Evolutionary conservation across 2,113 vertebrate genomes (phyloP).

Genomic region (Forbesichthys papilliferus): DNA sequence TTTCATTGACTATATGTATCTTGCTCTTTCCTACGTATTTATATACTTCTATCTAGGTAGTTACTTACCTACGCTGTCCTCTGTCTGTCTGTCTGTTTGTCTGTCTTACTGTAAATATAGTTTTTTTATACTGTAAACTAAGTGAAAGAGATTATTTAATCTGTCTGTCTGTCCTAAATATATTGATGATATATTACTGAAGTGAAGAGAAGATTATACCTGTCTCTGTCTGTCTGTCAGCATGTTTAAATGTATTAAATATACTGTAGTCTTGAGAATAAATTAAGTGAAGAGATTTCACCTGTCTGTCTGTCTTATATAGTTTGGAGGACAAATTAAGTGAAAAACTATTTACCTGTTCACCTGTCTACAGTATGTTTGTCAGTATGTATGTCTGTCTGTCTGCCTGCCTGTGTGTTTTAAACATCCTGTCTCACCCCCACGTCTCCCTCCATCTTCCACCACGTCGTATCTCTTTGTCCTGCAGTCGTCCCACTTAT

Average conservation of each 20-base stretch:
- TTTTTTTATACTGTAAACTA: neutral
- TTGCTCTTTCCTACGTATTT: too few relatives aligned
- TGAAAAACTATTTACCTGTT: neutral
- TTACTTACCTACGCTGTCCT: neutral
- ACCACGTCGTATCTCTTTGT: neutral
- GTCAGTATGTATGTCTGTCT: neutral
- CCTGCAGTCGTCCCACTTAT: neutral
- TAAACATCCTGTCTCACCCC: neutral
- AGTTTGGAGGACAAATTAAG: too few relatives aligned
- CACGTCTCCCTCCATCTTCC: neutral
- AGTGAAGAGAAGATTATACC: too few relatives aligned
- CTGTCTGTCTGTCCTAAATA: neutral
- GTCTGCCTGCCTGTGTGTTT: constrained; percentile 2
- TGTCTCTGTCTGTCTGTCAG: neutral
- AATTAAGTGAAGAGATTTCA: neutral
- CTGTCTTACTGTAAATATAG: neutral
- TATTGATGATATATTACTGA: too few relatives aligned
- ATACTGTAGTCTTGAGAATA: too few relatives aligned
- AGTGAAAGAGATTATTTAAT: too few relatives aligned
- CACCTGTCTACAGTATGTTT: neutral
- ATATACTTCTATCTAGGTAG: too few relatives aligned
- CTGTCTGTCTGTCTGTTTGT: neutral
- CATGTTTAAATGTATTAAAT: neutral
- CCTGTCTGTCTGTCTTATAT: neutral
- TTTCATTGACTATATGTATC: too few relatives aligned